phyloP scores from a whole-genome alignment of 2,888 invertebrate species.

The Acheta domesticus region DNA sequence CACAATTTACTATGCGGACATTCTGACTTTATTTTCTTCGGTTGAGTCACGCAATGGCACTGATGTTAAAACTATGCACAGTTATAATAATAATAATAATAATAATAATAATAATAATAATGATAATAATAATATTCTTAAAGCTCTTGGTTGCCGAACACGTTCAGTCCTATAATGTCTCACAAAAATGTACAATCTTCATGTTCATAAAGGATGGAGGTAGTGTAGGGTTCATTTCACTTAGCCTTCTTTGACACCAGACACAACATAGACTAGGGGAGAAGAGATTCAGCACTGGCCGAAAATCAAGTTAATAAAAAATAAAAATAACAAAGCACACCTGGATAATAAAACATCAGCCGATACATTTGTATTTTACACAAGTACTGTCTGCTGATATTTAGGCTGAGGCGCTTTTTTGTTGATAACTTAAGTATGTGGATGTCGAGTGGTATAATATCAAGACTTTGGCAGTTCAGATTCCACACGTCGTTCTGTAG shows the following conservation, averaged over 20 bases:
- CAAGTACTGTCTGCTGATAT: slow-evolving; percentile 1
- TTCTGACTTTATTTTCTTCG: slow-evolving; percentile 28
- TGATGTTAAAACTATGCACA: slow-evolving; percentile 29
- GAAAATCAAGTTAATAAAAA: slow-evolving; percentile 26
- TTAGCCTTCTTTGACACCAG: slow-evolving; percentile 24
- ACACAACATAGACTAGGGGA: slow-evolving; percentile 31
- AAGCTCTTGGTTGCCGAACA: slow-evolving; percentile 33
- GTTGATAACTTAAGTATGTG: slow-evolving; percentile 33
- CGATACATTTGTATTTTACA: neutral
- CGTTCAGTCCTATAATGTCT: slow-evolving; percentile 27
- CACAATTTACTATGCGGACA: slow-evolving; percentile 30
- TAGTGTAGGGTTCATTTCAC: slow-evolving; percentile 29
- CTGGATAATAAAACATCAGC: slow-evolving; percentile 12
- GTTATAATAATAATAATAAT: slow-evolving; percentile 32
- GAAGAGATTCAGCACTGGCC: slow-evolving; percentile 29
- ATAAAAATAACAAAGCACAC: slow-evolving; percentile 20
- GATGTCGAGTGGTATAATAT: slow-evolving; percentile 45
- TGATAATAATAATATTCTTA: slow-evolving; percentile 32
- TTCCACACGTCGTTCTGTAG: slow-evolving; percentile 74
- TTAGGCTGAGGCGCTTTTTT: neutral
- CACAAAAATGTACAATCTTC: slow-evolving; percentile 22
- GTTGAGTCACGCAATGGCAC: slow-evolving; percentile 30
- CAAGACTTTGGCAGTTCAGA: slow-evolving; percentile 52
- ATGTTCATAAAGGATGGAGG: slow-evolving; percentile 28
- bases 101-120: slow-evolving; percentile 31